Base-by-base conservation (phyloP, 2,888 invertebrate species). In the Apotomis betuletana region DNA sequence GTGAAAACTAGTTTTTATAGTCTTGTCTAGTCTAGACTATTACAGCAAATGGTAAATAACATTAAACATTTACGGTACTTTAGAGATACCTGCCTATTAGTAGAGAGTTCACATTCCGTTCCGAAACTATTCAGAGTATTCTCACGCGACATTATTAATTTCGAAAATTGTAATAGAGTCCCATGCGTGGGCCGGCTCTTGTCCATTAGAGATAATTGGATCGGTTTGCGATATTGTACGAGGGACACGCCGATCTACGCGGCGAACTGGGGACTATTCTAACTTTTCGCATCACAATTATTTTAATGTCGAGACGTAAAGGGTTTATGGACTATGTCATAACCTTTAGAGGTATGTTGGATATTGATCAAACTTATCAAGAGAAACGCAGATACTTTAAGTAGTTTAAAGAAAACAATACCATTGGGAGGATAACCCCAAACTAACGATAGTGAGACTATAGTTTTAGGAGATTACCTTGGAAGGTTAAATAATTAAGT, bases 161-260 rank as follows among this genome's bases (percentile, higher is more conserved):
- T 72, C 8, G 62, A 63, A 72, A 68, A 72, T 72, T 57, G 63
- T 63, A 59, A 67, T 57, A 68, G 54, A 52, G 63, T 64, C 69
- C 54, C 64, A 55, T 70, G 52, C 44, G 52, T 58, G 61, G 64
- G 70, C 75, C 67, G 67, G 74, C 76, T 73, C 77, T 69, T 74
- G 82, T 88, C 90, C 90, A 91, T 90, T 91, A 90, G 78, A 81
- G 81, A 84, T 90, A 91, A 91, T 91, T 91, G 90, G 88, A 89
- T 89, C 80, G 84, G 75, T 70, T 76, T 75, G 77, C 80, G 77
- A 80, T 83, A 80, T 80, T 75, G 75, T 77, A 73, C 69, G 69
- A 73, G 76, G 74, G 77, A 78, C 77, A 76, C 68, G 62, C 54
- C 52, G 52, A 10, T 58, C 59, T 54, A 60, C 60, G 57, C 51